Evolutionary conservation across 2,797 vertebrate species (phyloP).

Genomic region (Ataeniobius toweri): DNA sequence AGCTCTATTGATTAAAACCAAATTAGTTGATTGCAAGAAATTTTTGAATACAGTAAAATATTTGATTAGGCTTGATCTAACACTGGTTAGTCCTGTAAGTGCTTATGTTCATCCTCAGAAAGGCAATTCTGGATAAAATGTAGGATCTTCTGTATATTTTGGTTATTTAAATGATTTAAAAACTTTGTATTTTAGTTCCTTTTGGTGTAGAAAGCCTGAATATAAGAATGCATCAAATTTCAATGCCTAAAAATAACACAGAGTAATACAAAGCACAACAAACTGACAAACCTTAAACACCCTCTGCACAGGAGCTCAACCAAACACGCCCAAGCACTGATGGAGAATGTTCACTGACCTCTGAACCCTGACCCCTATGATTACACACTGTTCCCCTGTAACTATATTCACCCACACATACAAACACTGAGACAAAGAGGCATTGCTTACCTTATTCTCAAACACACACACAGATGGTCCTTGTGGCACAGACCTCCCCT

Average conservation of each 20-base stretch:
- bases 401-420: constrained; percentile 36
- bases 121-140: neutral
- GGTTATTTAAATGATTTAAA: neutral
- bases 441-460: neutral
- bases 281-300: constrained; percentile 21
- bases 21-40: neutral
- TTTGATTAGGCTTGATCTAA: neutral
- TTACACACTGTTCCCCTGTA: constrained; percentile 39
- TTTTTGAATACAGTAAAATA: neutral
- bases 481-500: constrained; percentile 60
- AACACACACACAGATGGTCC: constrained; percentile 47
- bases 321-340: constrained; percentile 33
- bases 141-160: too few species aligned
- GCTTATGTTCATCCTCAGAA: neutral
- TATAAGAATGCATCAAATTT: constrained; percentile 14
- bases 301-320: constrained; percentile 3
- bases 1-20: neutral
- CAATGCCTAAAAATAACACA: constrained; percentile 16
- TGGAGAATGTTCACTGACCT: constrained; percentile 50
- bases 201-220: neutral
- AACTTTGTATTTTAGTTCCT: neutral
- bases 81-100: neutral
- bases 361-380: constrained; percentile 48
- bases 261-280: constrained; percentile 10
- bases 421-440: constrained; percentile 5